Percentiles rank a stretch among this genome's conserved stretches.
Evolutionary conservation across 2,797 vertebrate species (phyloP).

Genomic region (Tachyglossus aculeatus): DNA sequence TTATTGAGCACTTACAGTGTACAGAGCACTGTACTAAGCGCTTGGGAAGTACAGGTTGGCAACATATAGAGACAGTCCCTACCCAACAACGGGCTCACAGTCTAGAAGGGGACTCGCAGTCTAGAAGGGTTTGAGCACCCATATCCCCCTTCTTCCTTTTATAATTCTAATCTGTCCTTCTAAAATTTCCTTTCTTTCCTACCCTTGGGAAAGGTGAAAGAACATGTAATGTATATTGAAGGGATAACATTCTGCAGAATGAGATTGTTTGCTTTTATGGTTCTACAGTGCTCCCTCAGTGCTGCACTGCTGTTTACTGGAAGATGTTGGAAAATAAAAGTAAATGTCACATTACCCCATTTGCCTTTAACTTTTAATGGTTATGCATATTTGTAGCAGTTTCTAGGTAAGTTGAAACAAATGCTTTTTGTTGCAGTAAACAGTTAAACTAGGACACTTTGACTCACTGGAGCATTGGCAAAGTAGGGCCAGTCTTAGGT

Average conservation of each 20-base stretch:
- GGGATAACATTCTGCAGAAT: no score
- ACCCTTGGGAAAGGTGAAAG: not conserved
- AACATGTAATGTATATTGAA: no score
- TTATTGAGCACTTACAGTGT: no score
- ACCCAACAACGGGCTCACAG: no score
- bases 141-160: accelerated
- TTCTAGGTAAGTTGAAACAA: conserved; percentile 42
- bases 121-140: conserved; percentile 43
- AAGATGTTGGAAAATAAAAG: conserved; percentile 42
- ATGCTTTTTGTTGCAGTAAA: not conserved
- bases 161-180: no score
- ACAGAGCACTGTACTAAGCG: no score
- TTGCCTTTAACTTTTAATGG: conserved; percentile 29
- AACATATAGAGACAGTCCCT: no score
- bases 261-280: conserved; percentile 38
- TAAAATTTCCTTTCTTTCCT: not conserved
- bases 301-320: not conserved
- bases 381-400: conserved; percentile 37
- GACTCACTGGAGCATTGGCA: no score
- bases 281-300: conserved; percentile 25
- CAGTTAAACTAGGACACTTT: not conserved
- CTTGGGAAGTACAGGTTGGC: no score
- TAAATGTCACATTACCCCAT: conserved; percentile 24
- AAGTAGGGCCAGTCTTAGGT: no score
- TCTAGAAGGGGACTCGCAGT: no score